Base-by-base conservation (phyloP, 37 sponge, comb jelly and placozoan genomes). In the Spongilla lacustris region DNA sequence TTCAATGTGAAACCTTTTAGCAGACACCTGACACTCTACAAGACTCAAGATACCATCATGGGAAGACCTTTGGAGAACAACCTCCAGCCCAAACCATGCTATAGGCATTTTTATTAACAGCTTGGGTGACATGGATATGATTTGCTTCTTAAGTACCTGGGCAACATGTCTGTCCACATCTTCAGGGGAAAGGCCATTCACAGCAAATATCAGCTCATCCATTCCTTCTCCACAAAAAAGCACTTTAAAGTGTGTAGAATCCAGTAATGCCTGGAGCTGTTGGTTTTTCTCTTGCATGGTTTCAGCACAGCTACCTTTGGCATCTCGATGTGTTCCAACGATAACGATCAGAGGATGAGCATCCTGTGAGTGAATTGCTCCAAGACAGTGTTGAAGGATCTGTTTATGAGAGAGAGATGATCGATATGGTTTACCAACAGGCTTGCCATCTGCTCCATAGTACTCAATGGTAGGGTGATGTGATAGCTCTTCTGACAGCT, bases 241-340 rank as follows among this genome's bases (percentile, higher is more conserved):
- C 41, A 41, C 66, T 38, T 50, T 6, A 22, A 9, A 22, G 28
- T 30, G 29, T 1, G 13, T 19, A 79, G 79, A 13, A 2, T 48
- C 29, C 10, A 50, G 66, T 9, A 79, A 26, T 9, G 10, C 66
- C 24, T n/a, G 6, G 28, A 79, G 26, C 66, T 10, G 48, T 66
- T 50, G 0, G 28, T 79, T 79, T 30, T 79, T 79, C 27, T 46
- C 29, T 9, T 38, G 17, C 14, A 38, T n/a, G 12, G 66, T 79
- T n/a, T 79, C 79, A n/a, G n/a, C n/a, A n/a, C n/a, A n/a, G 0
- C 4, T 8, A 10, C 28, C 0, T 0, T 21, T 26, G 17, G 27
- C 25, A 38, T 79, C 79, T 2, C 66, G 23, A 66, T 79, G 79
- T 12, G 79, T 79, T 26, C 79, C 66, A 4, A 50, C 79, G 24